Evolutionary conservation across 1,140 invertebrate species (phyloP), one percentile per base, ranked within the genome.

Genomic region (Homalodisca vitripennis): DNA sequence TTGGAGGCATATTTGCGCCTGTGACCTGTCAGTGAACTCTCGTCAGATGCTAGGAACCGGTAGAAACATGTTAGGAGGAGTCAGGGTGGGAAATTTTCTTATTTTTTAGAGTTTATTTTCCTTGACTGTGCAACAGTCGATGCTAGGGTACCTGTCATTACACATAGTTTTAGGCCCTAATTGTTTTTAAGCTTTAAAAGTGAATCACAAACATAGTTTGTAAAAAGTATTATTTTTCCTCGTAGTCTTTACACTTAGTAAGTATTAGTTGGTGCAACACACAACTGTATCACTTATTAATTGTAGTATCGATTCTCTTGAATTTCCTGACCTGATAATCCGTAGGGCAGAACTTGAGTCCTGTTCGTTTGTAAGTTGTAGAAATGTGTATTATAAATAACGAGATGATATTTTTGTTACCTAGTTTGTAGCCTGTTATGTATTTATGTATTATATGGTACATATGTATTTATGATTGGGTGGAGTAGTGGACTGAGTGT

Each of bases 1-100:
- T 84, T 98, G 64, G 95, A 98, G 79, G 88, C 91, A 1, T 86
- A 85, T 72, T 81, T 85, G 73, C 81, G 84, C 32, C 47, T 66
- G 63, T 66, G 30, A 31, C 55, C 22, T 24, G 10, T 3, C 27
- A 1, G 29, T 29, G 34, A 41, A 17, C 17, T 41, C 34, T 41
- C 34, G 34, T 17, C n/a, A n/a, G n/a, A n/a, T n/a, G n/a, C n/a
- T n/a, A n/a, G n/a, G n/a, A n/a, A n/a, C n/a, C n/a, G n/a, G n/a
- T n/a, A n/a, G n/a, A n/a, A n/a, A n/a, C n/a, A n/a, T n/a, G n/a
- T n/a, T n/a, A n/a, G n/a, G n/a, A n/a, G n/a, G n/a, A n/a, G n/a
- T n/a, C n/a, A n/a, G n/a, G n/a, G n/a, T n/a, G n/a, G n/a, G n/a
- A n/a, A n/a, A n/a, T n/a, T n/a, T n/a, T n/a, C n/a, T n/a, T n/a